Evolutionary conservation across 2,888 invertebrate genomes (phyloP).

Genomic region (Tetragnatha montana): DNA sequence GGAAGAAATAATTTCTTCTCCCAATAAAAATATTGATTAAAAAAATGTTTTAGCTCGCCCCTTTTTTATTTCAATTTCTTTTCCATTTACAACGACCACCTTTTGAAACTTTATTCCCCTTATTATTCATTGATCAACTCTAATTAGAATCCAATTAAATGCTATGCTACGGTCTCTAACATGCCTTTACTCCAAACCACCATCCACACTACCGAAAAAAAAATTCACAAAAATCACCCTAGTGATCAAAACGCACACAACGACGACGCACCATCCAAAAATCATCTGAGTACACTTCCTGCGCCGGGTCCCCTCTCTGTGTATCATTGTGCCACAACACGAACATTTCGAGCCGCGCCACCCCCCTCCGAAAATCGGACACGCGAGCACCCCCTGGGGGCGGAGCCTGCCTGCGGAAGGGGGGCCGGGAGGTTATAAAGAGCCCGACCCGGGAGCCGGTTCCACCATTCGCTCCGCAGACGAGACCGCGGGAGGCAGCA

Average conservation of each 20-base stretch:
- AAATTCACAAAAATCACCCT: neutral
- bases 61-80: too few relatives aligned
- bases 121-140: too few relatives aligned
- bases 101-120: too few relatives aligned
- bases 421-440: conserved; percentile 35
- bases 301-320: conserved; percentile 39
- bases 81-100: too few relatives aligned
- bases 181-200: too few relatives aligned
- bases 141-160: too few relatives aligned
- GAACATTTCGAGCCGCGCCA: conserved; percentile 37
- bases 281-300: conserved; percentile 69
- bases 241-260: too few relatives aligned
- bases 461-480: conserved; percentile 32
- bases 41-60: too few relatives aligned
- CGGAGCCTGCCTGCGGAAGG: conserved; percentile 1
- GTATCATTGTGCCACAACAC: conserved; percentile 57
- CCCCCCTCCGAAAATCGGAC: conserved; percentile 64
- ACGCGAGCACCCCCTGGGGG: conserved; percentile 43
- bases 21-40: too few relatives aligned
- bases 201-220: neutral
- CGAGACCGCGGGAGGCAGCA: neutral
- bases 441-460: conserved; percentile 56
- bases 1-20: too few relatives aligned
- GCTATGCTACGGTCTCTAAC: too few relatives aligned
- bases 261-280: conserved; percentile 41